Conservation (phyloP, 2,888 invertebrate species). For the Pseudoips prasinana region DNA sequence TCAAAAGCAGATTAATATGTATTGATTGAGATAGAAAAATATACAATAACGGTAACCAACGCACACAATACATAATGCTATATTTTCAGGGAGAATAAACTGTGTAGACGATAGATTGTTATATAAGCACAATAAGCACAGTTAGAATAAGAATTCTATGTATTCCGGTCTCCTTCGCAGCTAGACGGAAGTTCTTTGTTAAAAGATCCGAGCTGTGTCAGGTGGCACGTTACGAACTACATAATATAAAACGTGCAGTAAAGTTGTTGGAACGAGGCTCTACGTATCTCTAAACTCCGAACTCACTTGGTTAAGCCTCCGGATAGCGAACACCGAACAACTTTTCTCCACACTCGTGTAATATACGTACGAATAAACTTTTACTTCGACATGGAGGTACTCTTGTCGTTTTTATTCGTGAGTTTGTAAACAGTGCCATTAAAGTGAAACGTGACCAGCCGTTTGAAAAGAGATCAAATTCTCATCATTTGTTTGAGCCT, state of each 20-base stretch:
- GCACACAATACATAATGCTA: too few species aligned
- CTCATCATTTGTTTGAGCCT: slow-evolving; percentile 11
- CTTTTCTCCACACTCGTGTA: slow-evolving; percentile 33
- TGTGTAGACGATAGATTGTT: too few species aligned
- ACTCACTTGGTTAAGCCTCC: slow-evolving; percentile 36
- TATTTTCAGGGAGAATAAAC: too few species aligned
- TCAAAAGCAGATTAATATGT: too few species aligned
- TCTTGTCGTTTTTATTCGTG: slow-evolving; percentile 34
- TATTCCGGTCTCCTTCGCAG: slow-evolving; percentile 17
- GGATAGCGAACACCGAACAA: slow-evolving; percentile 34
- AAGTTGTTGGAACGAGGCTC: slow-evolving; percentile 38
- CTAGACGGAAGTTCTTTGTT: slow-evolving; percentile 37
- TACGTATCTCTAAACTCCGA: slow-evolving; percentile 34
- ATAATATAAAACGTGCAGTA: slow-evolving; percentile 49
- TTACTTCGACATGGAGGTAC: slow-evolving; percentile 19
- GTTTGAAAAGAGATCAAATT: slow-evolving; percentile 20
- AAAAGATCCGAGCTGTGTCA: slow-evolving; percentile 39
- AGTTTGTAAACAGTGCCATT: slow-evolving; percentile 32
- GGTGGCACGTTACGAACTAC: slow-evolving; percentile 35
- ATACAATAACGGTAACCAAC: too few species aligned
- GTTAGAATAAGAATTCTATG: slow-evolving; percentile 1
- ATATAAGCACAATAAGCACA: too few species aligned
- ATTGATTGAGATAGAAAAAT: too few species aligned
- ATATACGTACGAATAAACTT: slow-evolving; percentile 34
- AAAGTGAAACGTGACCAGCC: slow-evolving; percentile 25